phyloP scores from a whole-genome alignment of 2,797 vertebrate species.

The Champsocephalus esox region DNA sequence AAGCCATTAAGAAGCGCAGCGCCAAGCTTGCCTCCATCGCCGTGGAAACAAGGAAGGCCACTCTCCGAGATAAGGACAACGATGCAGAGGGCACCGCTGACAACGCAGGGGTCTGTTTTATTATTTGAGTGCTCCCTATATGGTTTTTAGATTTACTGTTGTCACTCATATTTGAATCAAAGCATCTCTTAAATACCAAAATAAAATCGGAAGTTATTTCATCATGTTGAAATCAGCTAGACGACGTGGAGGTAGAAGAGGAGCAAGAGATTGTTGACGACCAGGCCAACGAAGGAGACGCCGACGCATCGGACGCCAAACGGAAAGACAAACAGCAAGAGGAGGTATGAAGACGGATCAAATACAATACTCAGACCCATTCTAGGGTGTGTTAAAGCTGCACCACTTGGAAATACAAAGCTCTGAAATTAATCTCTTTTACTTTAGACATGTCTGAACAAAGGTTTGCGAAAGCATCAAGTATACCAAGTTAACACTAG shows the following conservation, averaged over 20 bases:
- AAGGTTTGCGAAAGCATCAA: too few relatives aligned
- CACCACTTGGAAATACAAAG: not conserved
- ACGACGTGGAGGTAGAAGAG: conserved; percentile 76
- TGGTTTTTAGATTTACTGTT: not conserved
- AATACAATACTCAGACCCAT: not conserved
- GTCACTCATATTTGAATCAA: not conserved
- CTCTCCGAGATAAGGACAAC: conserved; percentile 81
- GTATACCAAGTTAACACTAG: not conserved
- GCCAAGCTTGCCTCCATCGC: conserved; percentile 88
- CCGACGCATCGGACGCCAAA: conserved; percentile 92
- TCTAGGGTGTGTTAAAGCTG: not conserved
- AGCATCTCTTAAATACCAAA: not conserved
- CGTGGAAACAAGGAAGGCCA: conserved; percentile 89
- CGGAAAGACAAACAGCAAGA: conserved; percentile 91
- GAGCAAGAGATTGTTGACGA: conserved; percentile 86
- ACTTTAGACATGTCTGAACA: not conserved
- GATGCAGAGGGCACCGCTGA: conserved; percentile 7
- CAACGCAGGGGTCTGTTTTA: conserved; percentile 37
- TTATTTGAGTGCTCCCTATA: not conserved
- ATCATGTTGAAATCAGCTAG: conserved; percentile 38
- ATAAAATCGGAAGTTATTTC: not conserved
- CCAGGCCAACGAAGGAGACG: conserved; percentile 92
- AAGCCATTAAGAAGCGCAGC: conserved; percentile 88
- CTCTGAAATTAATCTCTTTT: too few relatives aligned
- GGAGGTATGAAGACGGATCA: conserved; percentile 83